Evolutionary conservation across 2,797 vertebrate genomes (phyloP), one percentile per base, ranked within the genome.

Genomic region (Adrianichthys oophorus): DNA sequence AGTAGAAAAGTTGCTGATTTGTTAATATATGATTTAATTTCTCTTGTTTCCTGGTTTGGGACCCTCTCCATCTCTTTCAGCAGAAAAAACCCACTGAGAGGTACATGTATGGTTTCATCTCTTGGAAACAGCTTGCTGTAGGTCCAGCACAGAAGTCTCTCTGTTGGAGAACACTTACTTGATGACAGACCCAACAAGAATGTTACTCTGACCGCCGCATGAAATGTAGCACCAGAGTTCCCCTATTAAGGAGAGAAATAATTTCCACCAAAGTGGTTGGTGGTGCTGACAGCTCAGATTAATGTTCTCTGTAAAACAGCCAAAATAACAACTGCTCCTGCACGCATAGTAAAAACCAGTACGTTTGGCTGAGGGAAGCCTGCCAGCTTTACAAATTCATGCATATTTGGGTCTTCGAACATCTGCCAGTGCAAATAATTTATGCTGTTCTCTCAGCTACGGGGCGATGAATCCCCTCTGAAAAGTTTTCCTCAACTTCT

Each of bases 381-480:
- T 92, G 82, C 84, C 87, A 92, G 88, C 83, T 87, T 89, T 52
- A 87, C 93, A 90, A 90, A 93, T 91, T 92, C 93, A 90, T 94
- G 92, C 91, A 92, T 93, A 94, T 93, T 93, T 93, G 92, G 93
- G 89, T 89, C 80, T 91, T 88, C 92, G 91, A 92, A 92, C 91
- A 93, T 92, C 91, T 93, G 93, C 92, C 69, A 92, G 86, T 87
- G 78, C 92, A 88, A 92, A 93, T 91, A 93, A 92, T 93, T 94
- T 85, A 92, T 82, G 87, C 86, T 87, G 84, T 83, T 90, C 87
- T 90, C 87, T 89, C 84, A 67, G 86, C 76, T 90, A 78, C 89
- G 85, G 83, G 88, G 83, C 81, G 80, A 85, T 83, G 85, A 91
- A 87, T 89, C 85, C 86, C 87, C 67, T 75, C 77, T 82, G 84